phyloP scores from a whole-genome alignment of 2,797 vertebrate species.

The Yasuhikotakia modesta region DNA sequence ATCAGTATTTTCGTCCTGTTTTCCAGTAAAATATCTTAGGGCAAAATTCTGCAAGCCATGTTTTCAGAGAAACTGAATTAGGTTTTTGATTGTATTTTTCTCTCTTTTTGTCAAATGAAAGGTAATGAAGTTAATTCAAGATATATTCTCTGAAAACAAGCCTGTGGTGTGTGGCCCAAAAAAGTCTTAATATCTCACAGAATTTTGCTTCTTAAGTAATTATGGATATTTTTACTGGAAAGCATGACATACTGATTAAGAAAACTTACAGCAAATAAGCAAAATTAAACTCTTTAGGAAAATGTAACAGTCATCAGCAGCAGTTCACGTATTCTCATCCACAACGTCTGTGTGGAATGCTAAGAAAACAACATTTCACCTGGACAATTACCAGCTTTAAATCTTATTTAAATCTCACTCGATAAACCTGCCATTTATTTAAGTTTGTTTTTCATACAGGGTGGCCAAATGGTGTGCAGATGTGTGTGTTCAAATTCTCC shows the following conservation, averaged over 20 bases:
- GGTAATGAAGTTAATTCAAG: background rate
- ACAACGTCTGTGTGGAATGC: background rate
- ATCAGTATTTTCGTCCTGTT: background rate
- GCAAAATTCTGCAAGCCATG: background rate
- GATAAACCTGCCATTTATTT: conserved; percentile 67
- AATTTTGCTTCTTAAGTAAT: background rate
- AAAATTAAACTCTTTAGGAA: conserved; percentile 58
- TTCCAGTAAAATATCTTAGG: background rate
- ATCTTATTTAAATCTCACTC: conserved; percentile 58
- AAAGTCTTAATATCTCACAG: background rate
- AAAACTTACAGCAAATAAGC: conserved; percentile 57
- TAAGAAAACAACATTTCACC: conserved; percentile 16
- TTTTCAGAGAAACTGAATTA: background rate
- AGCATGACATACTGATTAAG: background rate
- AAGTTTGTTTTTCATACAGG: conserved; percentile 57
- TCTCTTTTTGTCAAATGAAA: too few species aligned
- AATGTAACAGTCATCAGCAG: conserved; percentile 15
- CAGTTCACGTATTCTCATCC: conserved; percentile 4
- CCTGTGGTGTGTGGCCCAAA: too few species aligned
- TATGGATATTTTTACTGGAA: background rate
- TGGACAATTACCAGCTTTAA: conserved; percentile 49
- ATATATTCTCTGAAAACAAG: background rate
- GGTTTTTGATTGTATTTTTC: background rate
- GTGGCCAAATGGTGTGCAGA: conserved; percentile 43
- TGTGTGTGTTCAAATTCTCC: conserved; percentile 43